Evolutionary conservation across 2,113 vertebrate species (phyloP).

Genomic region (Tetrax tetrax): DNA sequence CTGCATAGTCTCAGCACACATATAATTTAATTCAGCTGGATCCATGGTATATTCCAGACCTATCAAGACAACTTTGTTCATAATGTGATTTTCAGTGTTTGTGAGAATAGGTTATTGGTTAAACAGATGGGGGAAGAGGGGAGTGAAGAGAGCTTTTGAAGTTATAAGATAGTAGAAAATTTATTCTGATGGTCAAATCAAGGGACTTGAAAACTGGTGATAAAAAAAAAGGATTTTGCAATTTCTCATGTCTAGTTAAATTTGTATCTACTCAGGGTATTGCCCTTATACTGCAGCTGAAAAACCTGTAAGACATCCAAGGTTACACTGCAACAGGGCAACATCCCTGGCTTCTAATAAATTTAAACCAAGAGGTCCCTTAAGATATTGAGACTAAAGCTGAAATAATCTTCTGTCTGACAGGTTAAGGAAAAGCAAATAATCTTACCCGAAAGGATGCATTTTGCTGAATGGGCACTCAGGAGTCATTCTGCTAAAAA

Average conservation of each 20-base stretch:
- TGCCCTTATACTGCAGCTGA: background rate
- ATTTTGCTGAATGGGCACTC: background rate
- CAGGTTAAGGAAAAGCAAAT: background rate
- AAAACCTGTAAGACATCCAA: conserved; percentile 30
- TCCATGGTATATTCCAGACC: background rate
- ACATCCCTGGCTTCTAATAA: conserved; percentile 3
- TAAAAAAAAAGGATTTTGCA: conserved; percentile 5
- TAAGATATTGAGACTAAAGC: background rate
- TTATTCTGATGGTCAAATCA: conserved; percentile 32
- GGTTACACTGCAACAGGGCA: conserved; percentile 9
- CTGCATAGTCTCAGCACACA: background rate
- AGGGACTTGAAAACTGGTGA: background rate
- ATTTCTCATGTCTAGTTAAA: conserved; percentile 49
- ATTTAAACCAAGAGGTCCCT: background rate
- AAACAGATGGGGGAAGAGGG: conserved; percentile 18
- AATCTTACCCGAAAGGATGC: background rate
- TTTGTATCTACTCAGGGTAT: conserved; percentile 14
- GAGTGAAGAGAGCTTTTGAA: conserved; percentile 21
- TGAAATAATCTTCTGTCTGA: background rate
- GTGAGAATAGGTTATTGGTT: conserved; percentile 32
- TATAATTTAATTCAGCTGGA: background rate
- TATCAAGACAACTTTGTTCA: background rate
- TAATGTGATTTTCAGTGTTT: conserved; percentile 45
- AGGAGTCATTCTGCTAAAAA: background rate
- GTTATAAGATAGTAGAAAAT: conserved; percentile 38